Evolutionary conservation across 2,113 vertebrate species (phyloP).

Genomic region (Emydocephalus ijimae): DNA sequence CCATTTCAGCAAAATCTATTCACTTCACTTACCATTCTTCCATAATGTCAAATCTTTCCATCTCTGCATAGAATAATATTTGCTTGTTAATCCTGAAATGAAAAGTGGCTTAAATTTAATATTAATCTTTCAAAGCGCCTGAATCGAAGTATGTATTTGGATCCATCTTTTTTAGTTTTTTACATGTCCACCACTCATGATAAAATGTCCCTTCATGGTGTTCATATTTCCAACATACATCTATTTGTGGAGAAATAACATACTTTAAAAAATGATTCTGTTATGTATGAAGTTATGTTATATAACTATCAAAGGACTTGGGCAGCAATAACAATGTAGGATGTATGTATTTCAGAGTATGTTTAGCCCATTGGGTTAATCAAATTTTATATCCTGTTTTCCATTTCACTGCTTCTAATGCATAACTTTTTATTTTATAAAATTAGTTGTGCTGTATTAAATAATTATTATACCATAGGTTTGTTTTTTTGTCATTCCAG

Average conservation of each 20-base stretch:
- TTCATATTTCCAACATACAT: not conserved
- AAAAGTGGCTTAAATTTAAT: not conserved
- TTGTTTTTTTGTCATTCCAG: slow-evolving; percentile 61
- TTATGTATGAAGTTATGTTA: not conserved
- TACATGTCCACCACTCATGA: not conserved
- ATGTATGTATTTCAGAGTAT: not conserved
- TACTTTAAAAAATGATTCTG: not conserved
- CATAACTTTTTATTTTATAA: not conserved
- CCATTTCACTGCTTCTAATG: not conserved
- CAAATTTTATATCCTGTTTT: not conserved
- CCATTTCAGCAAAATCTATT: not conserved
- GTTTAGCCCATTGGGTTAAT: not conserved
- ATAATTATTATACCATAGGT: not conserved
- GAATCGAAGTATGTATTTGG: not conserved
- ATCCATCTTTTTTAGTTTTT: not conserved
- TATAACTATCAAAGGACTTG: not conserved
- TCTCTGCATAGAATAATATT: not conserved
- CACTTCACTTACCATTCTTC: not conserved
- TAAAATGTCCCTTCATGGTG: not conserved
- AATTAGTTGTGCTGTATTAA: not conserved
- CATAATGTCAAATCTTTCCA: not conserved
- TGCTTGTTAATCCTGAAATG: not conserved
- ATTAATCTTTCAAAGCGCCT: not conserved
- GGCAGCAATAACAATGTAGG: not conserved
- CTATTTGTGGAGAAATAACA: not conserved